Base-by-base conservation (phyloP, 2,113 vertebrate genomes). In the Alligator sinensis region DNA sequence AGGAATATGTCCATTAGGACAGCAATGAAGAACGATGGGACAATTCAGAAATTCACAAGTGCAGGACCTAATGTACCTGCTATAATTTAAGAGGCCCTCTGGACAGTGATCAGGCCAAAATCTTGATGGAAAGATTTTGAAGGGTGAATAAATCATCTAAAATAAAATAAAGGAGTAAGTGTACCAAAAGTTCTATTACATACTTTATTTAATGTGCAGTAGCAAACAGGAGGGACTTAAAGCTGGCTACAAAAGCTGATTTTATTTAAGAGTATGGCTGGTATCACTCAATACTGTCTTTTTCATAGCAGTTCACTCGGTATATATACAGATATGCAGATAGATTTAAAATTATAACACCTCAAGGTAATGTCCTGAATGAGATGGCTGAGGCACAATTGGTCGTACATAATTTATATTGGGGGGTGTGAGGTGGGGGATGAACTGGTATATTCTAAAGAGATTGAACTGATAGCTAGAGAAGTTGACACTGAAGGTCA, bases 161-260 rank as follows among this genome's bases (percentile, higher is more conserved):
- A 95, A 88, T 89, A 86, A 94, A 97, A 91, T 22, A 94, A 91
- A 95, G 63, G 58, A 80, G 38, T 68, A 93, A 95, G 80, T 79
- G 30, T 77, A 92, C 76, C 61, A 78, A 83, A 95, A 96, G 60
- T 87, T 92, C 60, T 85, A 89, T 94, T 80, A 77, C 11, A 22
- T 63, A 83, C 34, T 86, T 91, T 81, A 90, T 91, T 95, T 95
- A 93, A 88, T 77, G 68, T 87, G 76, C 64, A 66, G 77, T 68
- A 79, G 72, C 90, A 82, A 94, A 93, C 34, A 93, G 91, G 88
- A 58, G 61, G 79, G 77, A 92, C 58, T 70, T 87, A 85, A 1
- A 88, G 63, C 57, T 90, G 34, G 74, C 63, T 81, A 63, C 70
- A 90, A 90, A 86, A 91, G 7, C 34, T 94, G 64, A 54, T 87